phyloP scores from a whole-genome alignment of 2,797 vertebrate species.

The Selene dorsalis region DNA sequence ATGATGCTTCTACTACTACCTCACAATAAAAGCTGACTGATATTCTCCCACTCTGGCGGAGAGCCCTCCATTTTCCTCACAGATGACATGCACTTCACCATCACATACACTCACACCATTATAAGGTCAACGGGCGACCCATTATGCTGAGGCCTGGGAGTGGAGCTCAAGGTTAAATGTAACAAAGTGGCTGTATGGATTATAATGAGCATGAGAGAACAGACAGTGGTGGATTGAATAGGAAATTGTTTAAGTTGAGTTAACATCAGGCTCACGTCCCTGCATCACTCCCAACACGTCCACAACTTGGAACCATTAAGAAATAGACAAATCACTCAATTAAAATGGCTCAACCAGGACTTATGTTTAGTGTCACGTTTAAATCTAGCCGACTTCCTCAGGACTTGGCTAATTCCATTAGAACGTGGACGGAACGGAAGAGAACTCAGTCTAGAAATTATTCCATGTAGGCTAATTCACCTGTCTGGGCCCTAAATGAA shows the following conservation, averaged over 20 bases:
- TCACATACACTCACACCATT: slow-evolving; percentile 12
- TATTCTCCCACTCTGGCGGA: not conserved
- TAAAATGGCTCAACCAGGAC: slow-evolving; percentile 88
- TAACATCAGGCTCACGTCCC: slow-evolving; percentile 79
- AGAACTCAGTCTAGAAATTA: slow-evolving; percentile 88
- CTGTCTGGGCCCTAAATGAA: slow-evolving; percentile 90
- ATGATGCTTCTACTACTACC: not conserved
- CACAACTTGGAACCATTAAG: slow-evolving; percentile 84
- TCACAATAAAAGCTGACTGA: not conserved
- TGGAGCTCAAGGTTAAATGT: slow-evolving; percentile 24
- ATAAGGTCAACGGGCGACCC: slow-evolving; percentile 27
- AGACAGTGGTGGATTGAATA: not conserved
- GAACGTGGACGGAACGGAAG: slow-evolving; percentile 64
- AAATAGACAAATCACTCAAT: slow-evolving; percentile 94
- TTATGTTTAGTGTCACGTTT: slow-evolving; percentile 87
- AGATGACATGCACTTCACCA: not conserved
- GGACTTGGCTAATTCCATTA: slow-evolving; percentile 83
- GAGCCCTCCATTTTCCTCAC: not conserved
- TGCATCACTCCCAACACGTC: slow-evolving; percentile 89
- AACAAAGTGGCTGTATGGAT: slow-evolving; percentile 22
- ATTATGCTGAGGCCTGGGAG: slow-evolving; percentile 18
- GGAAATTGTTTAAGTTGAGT: slow-evolving; percentile 1
- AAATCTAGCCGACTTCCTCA: slow-evolving; percentile 86
- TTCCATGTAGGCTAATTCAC: slow-evolving; percentile 90
- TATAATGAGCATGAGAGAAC: slow-evolving; percentile 9